Conservation (phyloP, 1,140 invertebrate genomes). For the Formica exsecta region DNA sequence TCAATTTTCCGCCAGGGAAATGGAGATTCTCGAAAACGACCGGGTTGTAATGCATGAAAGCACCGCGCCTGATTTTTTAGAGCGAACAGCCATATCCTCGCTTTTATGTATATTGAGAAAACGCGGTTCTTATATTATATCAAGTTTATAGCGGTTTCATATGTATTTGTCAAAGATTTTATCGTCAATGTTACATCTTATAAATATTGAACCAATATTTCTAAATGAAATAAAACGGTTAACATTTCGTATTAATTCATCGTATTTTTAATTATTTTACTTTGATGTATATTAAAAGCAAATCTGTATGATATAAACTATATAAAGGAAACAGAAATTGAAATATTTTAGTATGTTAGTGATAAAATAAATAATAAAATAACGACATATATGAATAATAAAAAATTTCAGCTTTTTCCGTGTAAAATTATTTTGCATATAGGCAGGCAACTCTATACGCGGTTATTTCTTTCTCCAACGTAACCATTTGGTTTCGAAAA, state of each 20-base stretch:
- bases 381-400: background rate
- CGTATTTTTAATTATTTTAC: background rate
- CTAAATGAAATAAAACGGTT: background rate
- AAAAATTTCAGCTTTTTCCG: background rate
- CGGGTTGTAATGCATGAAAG: background rate
- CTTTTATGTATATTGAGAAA: background rate
- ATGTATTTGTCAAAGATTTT: constrained; percentile 15
- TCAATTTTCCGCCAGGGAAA: constrained; percentile 15
- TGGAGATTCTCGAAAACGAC: constrained; percentile 19
- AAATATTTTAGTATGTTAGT: background rate
- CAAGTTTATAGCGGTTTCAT: background rate
- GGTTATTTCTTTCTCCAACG: background rate
- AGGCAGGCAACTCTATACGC: background rate
- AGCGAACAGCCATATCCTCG: background rate
- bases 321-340: background rate
- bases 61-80: background rate
- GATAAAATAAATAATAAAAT: constrained; percentile 7
- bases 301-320: background rate
- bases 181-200: background rate
- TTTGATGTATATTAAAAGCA: constrained; percentile 3
- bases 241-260: background rate
- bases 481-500: constrained; percentile 12
- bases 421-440: background rate
- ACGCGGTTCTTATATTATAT: background rate
- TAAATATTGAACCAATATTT: background rate